Base-by-base conservation (phyloP, 1,140 invertebrate species). In the Drosophila pseudoananassae region DNA sequence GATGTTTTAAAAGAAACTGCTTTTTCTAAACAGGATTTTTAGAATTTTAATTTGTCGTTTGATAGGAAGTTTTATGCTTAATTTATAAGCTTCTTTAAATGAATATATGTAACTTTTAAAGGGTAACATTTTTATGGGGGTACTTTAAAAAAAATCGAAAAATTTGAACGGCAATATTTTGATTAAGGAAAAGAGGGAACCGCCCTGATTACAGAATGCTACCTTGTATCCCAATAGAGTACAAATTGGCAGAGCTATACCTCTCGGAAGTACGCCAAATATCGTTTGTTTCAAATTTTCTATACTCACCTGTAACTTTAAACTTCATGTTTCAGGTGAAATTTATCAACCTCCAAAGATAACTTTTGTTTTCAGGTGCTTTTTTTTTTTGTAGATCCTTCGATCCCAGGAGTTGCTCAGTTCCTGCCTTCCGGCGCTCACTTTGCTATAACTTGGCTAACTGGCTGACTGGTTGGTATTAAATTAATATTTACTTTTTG, bases 401-500 rank as follows among this genome's bases (percentile, higher is more conserved):
- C 17, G 15, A 17, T 17, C 15, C 6, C 40, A 8, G 15, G 40
- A 46, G 43, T 20, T 9, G n/a, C 15, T 17, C 6, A 9, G 27
- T n/a, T 43, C 46, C 49, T 65, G 60, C 65, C 69, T 27, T 20
- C 56, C 4, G 69, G 69, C 69, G 5, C 31, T 72, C 15, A 17
- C 10, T 47, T 15, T 14, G 40, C 17, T 33, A 0, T 17, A 9
- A 25, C 20, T 52, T 25, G 33, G 50, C 43, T 50, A 23, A 15
- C 20, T 52, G 38, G 50, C 31, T 43, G 36, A 15, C 68, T 46
- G 43, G 47, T 33, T 76, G 59, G 83, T 71, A 90, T 91, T 88
- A 91, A 91, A 91, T 91, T 90, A 91, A 91, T 91, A 91, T 91
- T 91, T 91, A 88, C 90, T 91, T 91, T 83, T 87, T 89, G 79